Evolutionary conservation across 2,113 vertebrate genomes (phyloP).

Genomic region (Chaetops frenatus): DNA sequence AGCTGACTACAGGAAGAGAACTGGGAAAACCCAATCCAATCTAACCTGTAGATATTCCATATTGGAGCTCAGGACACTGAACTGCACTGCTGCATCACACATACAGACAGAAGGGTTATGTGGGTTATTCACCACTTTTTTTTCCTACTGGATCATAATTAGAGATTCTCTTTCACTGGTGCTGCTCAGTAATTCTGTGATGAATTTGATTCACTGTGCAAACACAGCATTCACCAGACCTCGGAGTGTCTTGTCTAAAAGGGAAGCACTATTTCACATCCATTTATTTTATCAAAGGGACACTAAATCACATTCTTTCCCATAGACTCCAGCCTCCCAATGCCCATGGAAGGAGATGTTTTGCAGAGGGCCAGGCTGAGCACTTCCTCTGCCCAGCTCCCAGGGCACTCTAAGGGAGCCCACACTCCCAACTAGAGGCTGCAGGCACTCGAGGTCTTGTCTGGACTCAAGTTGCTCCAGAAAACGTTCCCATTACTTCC

Average conservation of each 20-base stretch:
- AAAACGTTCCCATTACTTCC: neutral
- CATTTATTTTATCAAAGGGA: neutral
- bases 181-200: neutral
- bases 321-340: neutral
- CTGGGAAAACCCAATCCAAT: neutral
- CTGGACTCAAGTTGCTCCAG: neutral
- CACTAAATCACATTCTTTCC: neutral
- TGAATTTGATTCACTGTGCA: neutral
- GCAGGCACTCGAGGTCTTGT: fast-evolving
- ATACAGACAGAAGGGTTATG: neutral
- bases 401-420: neutral
- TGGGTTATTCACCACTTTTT: neutral
- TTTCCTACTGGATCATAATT: conserved; percentile 11
- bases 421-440: neutral
- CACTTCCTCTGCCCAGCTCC: neutral
- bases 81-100: neutral
- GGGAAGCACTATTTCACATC: neutral
- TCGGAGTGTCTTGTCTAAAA: neutral
- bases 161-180: neutral
- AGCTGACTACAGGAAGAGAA: neutral
- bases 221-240: neutral
- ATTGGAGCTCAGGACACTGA: neutral
- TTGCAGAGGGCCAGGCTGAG: neutral
- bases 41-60: neutral
- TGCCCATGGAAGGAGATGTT: neutral